Evolutionary conservation across 2,797 vertebrate genomes (phyloP).

Genomic region (Sebastes itinus): DNA sequence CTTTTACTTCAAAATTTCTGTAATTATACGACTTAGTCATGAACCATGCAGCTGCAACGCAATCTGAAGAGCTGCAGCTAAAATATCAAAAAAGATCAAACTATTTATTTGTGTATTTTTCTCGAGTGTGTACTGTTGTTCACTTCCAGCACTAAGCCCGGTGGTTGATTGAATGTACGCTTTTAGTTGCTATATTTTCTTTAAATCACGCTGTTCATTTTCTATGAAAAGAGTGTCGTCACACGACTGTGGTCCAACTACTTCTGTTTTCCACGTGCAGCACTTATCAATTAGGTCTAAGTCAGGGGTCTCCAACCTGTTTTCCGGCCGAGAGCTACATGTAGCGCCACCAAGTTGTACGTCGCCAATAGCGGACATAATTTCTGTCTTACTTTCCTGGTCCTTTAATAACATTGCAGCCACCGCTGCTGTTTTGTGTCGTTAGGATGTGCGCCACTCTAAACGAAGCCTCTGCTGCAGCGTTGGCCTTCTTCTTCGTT

Average conservation of each 20-base stretch:
- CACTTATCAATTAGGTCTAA: neutral
- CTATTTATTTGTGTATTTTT: constrained; percentile 70
- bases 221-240: constrained; percentile 34
- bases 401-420: no score
- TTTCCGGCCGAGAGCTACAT: no score
- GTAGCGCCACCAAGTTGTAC: no score
- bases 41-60: constrained; percentile 35
- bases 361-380: no score
- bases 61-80: constrained; percentile 37
- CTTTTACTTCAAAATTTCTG: constrained; percentile 30
- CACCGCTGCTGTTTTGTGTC: no score
- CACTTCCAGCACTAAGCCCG: constrained; percentile 61
- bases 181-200: constrained; percentile 39
- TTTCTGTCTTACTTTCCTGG: no score
- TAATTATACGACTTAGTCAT: constrained; percentile 14
- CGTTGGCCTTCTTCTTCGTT: no score
- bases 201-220: constrained; percentile 44
- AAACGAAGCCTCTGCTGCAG: no score
- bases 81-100: constrained; percentile 53
- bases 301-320: neutral
- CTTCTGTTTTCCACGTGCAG: constrained; percentile 28
- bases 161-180: constrained; percentile 69
- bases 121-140: constrained; percentile 57
- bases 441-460: no score
- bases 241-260: constrained; percentile 35